Evolutionary conservation across 2,888 invertebrate species (phyloP), one percentile per base, ranked within the genome.

Genomic region (Germaria angustata): DNA sequence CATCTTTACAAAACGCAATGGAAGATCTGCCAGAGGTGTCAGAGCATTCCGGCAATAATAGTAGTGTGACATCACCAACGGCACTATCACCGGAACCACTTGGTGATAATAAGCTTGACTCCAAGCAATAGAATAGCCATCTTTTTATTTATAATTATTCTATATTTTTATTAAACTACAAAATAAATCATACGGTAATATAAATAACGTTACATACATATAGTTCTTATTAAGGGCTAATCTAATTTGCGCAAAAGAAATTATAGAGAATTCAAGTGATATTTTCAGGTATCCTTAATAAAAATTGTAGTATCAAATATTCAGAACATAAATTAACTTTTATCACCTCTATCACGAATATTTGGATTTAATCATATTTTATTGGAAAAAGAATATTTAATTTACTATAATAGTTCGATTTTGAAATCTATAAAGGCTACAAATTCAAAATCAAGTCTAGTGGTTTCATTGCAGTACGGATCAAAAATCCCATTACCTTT

Each of bases 11-110:
- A 59, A 55, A 39, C 51, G 34, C 72, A 46, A 85, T 86, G 84
- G 86, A 84, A 39, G 84, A 86, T 65, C 69, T 86, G 34, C 80
- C 85, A 11, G 86, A 87, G 76, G 59, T 84, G 13, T 69, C 84
- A 2, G 86, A 86, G 63, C 80, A 84, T 11, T 77, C 81, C 2
- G 72, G 24, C 9, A 81, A 81, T 15, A 77, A 77, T 22, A 84
- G 84, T 46, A 76, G 28, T 22, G 71, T 83, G 5, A 68, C 81
- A 39, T 80, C 85, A 51, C 85, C 85, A 13, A 76, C 55, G 22
- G 63, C 83, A 1, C 17, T 69, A 28, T 84, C 82, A 6, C 84
- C 85, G 20, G 80, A 80, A 46, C 81, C 84, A 15, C 73, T 80
- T 15, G 15, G 17, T 9, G 1, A 22, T 20, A 17, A 13, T 1